Base-by-base conservation (phyloP, 1,140 invertebrate genomes). In the Oryzaephilus surinamensis region DNA sequence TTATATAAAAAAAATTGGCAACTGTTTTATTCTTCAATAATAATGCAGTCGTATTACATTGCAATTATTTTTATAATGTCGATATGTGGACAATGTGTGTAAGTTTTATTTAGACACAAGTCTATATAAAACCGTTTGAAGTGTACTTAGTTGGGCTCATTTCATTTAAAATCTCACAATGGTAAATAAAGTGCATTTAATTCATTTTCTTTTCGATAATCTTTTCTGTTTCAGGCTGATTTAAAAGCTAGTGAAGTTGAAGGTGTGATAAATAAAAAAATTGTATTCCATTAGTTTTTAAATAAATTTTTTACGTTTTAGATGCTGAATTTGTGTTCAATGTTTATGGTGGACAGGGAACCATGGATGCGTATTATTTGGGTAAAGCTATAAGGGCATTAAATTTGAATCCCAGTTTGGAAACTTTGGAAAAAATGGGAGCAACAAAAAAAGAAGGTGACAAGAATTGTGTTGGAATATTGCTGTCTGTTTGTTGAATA, bases 401-500 rank as follows among this genome's bases (percentile, higher is more conserved):
- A 23, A 45, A 53, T 18, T 21, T 54, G 15, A 61, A 61, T 33
- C 57, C 58, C 1, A 61, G 58, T 38, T 31, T 57, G 20, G 57
- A 51, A 10, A 47, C 27, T 11, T 32, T 61, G 16, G 48, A 56
- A 40, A 49, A 48, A 35, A 13, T 54, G 4, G 58, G 58, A 7
- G 30, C 30, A 7, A 21, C 47, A 10, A 52, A 56, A 40, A 57
- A 57, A 32, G 15, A 32, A 45, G 56, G 56, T 12, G 32, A 33
- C n/a, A 33, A 18, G 19, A 13, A 33, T 30, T 30, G 6, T 6
- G 28, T 6, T 14, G 28, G 12, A 6, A 6, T 30, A 6, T 13
- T 8, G 8, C 6, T 10, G 6, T 6, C 4, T 40, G 8, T 21
- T 7, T n/a, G n/a, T n/a, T n/a, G n/a, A n/a, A n/a, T n/a, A n/a